A percentile compares a stretch with the other conserved stretches of the same genome.
Conservation (phyloP, 2,797 vertebrate species). For the Amazona finschi region DNA sequence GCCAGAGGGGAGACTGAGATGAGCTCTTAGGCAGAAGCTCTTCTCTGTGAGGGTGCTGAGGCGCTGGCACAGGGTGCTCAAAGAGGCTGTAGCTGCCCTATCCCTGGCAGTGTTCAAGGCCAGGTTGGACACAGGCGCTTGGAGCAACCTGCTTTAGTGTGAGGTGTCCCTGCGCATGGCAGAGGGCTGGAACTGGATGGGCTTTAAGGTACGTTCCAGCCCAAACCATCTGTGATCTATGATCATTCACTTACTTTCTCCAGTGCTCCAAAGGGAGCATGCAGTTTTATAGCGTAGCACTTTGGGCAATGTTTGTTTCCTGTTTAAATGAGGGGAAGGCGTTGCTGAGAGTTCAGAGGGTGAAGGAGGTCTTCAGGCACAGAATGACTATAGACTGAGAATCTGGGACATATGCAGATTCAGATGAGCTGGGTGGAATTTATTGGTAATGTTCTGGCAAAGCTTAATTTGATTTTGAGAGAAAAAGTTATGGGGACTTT, state of each 20-base stretch:
- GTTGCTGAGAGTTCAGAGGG: not conserved
- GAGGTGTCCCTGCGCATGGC: not conserved
- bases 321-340: not conserved
- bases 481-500: not conserved
- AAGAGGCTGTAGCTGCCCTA: not conserved
- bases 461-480: not conserved
- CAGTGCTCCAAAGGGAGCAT: fast-evolving
- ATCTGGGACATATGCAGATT: not conserved
- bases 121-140: not conserved
- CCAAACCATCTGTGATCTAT: not conserved
- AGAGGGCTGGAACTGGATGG: not conserved
- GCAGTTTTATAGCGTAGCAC: fast-evolving
- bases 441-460: not conserved
- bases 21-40: too few species aligned
- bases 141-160: fast-evolving
- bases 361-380: not conserved
- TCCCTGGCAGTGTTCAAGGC: not conserved
- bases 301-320: fast-evolving
- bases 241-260: fast-evolving
- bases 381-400: too few species aligned
- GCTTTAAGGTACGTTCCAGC: not conserved
- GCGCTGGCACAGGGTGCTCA: too few species aligned
- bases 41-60: too few species aligned
- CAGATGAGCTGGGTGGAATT: fast-evolving
- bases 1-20: too few species aligned